A percentile compares a stretch with the other conserved stretches of the same genome.
Evolutionary conservation across 1,140 invertebrate species (phyloP).

Genomic region (Bicyclus anynana): DNA sequence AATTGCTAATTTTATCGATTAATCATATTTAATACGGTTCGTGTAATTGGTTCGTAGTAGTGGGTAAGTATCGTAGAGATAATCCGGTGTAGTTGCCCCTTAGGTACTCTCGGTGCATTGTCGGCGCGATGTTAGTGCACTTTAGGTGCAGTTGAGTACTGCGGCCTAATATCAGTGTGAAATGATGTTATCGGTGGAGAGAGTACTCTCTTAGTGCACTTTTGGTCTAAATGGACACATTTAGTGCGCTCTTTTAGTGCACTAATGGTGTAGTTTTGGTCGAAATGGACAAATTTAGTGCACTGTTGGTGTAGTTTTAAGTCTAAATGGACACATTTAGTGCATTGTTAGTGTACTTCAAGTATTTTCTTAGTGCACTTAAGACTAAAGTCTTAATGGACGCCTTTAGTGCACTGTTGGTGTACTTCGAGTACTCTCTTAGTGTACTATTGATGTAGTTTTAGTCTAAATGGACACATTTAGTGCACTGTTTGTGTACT

Average conservation of each 20-base stretch:
- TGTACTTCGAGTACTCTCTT: not conserved
- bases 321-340: not conserved
- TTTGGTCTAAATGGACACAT: not conserved
- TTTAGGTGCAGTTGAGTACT: not conserved
- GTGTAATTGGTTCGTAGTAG: not conserved
- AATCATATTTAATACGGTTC: conserved; percentile 19
- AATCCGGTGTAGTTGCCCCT: not conserved
- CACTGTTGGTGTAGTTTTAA: not conserved
- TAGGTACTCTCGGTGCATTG: not conserved
- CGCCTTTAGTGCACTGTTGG: not conserved
- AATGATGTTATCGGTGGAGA: too few relatives aligned
- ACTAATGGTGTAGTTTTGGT: too few relatives aligned
- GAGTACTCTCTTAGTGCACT: not conserved
- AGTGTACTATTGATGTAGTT: not conserved
- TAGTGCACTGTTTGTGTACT: not conserved
- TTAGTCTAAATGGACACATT: not conserved
- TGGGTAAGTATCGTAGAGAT: not conserved
- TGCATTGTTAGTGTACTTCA: too few relatives aligned
- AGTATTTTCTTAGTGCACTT: too few relatives aligned
- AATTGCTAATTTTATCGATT: conserved; percentile 24
- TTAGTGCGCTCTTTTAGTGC: not conserved
- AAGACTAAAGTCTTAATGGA: too few relatives aligned
- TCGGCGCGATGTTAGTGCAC: not conserved
- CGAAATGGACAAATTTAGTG: too few relatives aligned
- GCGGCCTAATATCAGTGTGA: too few relatives aligned